Evolutionary conservation across 1,140 invertebrate genomes (phyloP), one percentile per base, ranked within the genome.

Genomic region (Eupeodes corollae): DNA sequence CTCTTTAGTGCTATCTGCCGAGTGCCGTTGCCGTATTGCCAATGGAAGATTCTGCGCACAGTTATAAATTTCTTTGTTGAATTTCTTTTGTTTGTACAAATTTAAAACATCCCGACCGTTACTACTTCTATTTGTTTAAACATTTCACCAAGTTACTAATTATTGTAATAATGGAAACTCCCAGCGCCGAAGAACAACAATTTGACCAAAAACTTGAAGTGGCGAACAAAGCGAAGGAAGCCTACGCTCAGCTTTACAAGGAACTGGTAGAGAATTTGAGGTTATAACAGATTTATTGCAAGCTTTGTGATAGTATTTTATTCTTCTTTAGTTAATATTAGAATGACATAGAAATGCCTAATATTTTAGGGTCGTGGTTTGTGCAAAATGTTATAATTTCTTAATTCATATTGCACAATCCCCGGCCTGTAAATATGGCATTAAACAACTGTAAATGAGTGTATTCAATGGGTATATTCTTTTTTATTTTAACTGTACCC

Each of bases 371-470:
- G 46, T 15, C 49, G 49, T 47, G 49, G 45, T 6, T 51, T 51
- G 49, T 44, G 49, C 41, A 51, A 51, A 34, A 39, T 31, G 35
- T 44, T 47, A 38, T 50, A 5, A 18, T 43, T 19, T 34, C 26
- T 1, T 18, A 32, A 46, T 32, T 42, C 49, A 39, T 51, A 51
- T 51, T 51, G 49, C 49, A 51, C 49, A 51, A 47, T 51, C 45
- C 49, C 49, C 49, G 49, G 49, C 49, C 49, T 51, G 49, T 47
- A 51, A 47, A 51, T 44, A 37, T 19, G n/a, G 34, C 16, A 37
- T 9, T 18, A 38, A 16, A 38, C 35, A 38, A 38, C 35, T 14
- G 35, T 16, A n/a, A 38, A 14, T 16, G 35, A 38, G n/a, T n/a
- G n/a, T n/a, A n/a, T n/a, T n/a, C n/a, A n/a, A n/a, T n/a, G n/a